phyloP scores from a whole-genome alignment of 1,140 invertebrate genomes.

The Philotrypesis tridentata region DNA sequence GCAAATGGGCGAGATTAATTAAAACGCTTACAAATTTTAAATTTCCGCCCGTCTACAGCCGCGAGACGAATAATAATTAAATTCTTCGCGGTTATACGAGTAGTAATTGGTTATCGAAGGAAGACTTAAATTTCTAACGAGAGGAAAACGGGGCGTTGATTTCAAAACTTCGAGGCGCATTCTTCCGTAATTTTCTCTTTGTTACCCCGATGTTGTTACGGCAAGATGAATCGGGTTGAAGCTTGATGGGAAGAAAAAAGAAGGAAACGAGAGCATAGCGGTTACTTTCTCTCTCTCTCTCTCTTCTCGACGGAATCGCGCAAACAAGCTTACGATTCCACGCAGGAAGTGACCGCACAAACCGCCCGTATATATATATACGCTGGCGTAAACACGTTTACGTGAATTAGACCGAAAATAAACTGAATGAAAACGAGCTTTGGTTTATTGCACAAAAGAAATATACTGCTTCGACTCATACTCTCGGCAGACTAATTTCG shows the following conservation, averaged over 20 bases:
- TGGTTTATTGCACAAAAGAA: neutral
- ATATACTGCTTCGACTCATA: neutral
- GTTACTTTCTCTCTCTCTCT: neutral
- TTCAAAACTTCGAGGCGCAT: neutral
- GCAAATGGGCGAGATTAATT: neutral
- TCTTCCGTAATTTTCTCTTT: neutral
- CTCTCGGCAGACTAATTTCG: neutral
- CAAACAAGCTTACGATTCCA: neutral
- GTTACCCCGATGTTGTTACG: neutral
- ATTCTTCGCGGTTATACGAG: neutral
- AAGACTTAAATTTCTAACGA: neutral
- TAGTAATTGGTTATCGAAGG: neutral
- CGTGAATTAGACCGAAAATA: neutral
- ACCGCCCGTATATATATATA: slow-evolving; percentile 3
- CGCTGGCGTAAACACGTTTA: neutral
- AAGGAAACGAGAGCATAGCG: neutral
- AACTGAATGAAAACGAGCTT: neutral
- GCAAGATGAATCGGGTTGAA: neutral
- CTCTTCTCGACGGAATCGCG: neutral
- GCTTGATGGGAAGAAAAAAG: neutral
- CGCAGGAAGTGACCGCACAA: slow-evolving; percentile 16
- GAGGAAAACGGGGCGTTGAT: neutral
- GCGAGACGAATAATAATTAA: neutral
- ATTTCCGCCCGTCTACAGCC: neutral
- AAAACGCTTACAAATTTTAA: neutral